A percentile compares a stretch with the other conserved stretches of the same genome.
These are phyloP conservation scores for Xestia sexstrigata DNA, from an alignment of 2,888 invertebrate species.

Conservation along the genomic window DNA sequence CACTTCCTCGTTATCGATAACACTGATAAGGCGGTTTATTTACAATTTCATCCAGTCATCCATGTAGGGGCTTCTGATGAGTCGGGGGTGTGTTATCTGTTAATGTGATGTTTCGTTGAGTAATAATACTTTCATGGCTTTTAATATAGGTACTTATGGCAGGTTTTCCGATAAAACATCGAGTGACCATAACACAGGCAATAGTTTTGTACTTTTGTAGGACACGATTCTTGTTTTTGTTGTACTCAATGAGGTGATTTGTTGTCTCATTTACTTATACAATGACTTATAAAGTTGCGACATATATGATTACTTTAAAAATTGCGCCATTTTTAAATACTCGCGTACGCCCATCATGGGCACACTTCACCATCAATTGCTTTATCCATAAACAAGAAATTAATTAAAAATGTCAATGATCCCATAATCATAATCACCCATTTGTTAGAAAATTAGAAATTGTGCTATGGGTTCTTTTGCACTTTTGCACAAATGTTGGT, in stretches of 20 bases:
- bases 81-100: constrained; percentile 37
- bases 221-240: neutral
- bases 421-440: no score
- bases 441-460: neutral
- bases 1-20: constrained; percentile 60
- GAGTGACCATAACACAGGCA: neutral
- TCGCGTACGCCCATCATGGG: neutral
- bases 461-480: neutral
- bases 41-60: constrained; percentile 55
- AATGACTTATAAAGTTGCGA: neutral
- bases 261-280: neutral
- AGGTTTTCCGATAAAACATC: constrained; percentile 1
- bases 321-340: constrained; percentile 4
- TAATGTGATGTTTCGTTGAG: constrained; percentile 23
- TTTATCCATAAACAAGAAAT: constrained; percentile 28
- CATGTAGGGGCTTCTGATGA: constrained; percentile 29
- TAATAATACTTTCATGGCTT: constrained; percentile 31
- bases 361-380: constrained; percentile 26
- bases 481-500: neutral
- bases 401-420: constrained; percentile 23
- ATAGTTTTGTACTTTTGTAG: neutral
- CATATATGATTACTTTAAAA: neutral
- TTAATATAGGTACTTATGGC: constrained; percentile 24
- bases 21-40: constrained; percentile 57
- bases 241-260: constrained; percentile 3